Base-by-base conservation (phyloP, 2,888 invertebrate species). In the Eristalis pertinax region DNA sequence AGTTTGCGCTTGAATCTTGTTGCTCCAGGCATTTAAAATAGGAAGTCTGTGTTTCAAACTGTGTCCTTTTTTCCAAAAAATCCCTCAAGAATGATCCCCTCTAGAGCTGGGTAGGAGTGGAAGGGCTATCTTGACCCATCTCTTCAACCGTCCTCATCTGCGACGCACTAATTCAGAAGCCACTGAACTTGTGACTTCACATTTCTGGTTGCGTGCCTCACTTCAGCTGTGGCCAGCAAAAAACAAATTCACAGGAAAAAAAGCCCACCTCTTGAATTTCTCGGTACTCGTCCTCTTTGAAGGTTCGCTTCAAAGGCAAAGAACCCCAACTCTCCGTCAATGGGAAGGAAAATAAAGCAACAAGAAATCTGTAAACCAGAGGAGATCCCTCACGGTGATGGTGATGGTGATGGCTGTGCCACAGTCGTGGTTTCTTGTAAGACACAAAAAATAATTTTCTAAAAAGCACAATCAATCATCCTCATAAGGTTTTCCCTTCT, bases 401-500 rank as follows among this genome's bases (percentile, higher is more conserved):
- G 29, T 4, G 26, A 26, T 26, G 22, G 29, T 22, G 41, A 29
- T 15, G 38, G 50, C 19, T 19, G 29, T 67, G 67, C 50, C 50
- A 8, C 50, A 50, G 13, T 75, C 22, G 19, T 72, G 63, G 26
- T 62, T 70, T 58, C 70, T 50, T 82, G 70, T 82, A 82, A 60
- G 35, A 74, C 62, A 69, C 74, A 75, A 75, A 43, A 86, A 87
- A 85, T 87, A 79, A 83, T 87, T 87, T 84, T 83, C 83, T 83
- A 87, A 87, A 85, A 87, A 87, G 86, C 86, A 72, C 78, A 87
- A 87, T 87, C 83, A 87, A 87, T 87, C 86, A 87, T 87, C 75
- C 75, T 82, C 63, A 82, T 62, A 67, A 67, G 74, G 35, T 78
- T n/a, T n/a, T 65, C 29, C 22, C 15, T 26, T 24, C n/a, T 43